phyloP scores from a whole-genome alignment of 2,797 vertebrate species.

The Hippocampus kuda region DNA sequence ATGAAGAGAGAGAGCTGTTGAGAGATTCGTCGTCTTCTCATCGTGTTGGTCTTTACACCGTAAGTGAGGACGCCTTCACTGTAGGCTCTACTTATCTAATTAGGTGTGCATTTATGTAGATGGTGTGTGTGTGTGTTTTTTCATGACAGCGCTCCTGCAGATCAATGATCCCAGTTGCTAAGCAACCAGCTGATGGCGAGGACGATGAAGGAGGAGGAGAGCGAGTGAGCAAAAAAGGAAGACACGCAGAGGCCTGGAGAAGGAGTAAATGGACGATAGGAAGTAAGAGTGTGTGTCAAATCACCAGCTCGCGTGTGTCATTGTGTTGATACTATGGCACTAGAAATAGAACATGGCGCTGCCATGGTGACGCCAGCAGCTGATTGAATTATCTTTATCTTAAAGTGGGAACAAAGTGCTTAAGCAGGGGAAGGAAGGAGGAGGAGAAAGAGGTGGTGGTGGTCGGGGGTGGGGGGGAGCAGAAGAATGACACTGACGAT shows the following conservation, averaged over 20 bases:
- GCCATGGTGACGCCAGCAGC: conserved; percentile 58
- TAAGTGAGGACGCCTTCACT: conserved; percentile 44
- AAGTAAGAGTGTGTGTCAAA: conserved; percentile 36
- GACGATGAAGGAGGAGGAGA: conserved; percentile 32
- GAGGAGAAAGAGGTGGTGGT: conserved; percentile 32
- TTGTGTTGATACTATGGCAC: conserved; percentile 56
- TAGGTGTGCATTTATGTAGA: conserved; percentile 22
- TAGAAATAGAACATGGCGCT: conserved; percentile 56
- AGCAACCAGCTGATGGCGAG: conserved; percentile 69
- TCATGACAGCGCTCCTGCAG: conserved; percentile 66
- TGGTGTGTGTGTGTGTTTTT: conserved; percentile 38
- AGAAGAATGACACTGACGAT: conserved; percentile 18
- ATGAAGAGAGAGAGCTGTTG: no score
- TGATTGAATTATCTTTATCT: conserved; percentile 71
- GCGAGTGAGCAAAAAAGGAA: conserved; percentile 35
- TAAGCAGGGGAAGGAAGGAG: conserved; percentile 32
- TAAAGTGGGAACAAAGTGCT: conserved; percentile 62
- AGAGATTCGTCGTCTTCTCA: not conserved
- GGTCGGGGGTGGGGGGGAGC: conserved; percentile 14
- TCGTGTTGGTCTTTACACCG: conserved; percentile 46
- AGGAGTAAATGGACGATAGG: conserved; percentile 50
- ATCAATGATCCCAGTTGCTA: conserved; percentile 75
- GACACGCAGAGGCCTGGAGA: conserved; percentile 48
- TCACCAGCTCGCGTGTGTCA: conserved; percentile 19
- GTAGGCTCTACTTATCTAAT: conserved; percentile 50